Base-by-base conservation (phyloP, 2,888 invertebrate species). In the Pseudococcus viburni region DNA sequence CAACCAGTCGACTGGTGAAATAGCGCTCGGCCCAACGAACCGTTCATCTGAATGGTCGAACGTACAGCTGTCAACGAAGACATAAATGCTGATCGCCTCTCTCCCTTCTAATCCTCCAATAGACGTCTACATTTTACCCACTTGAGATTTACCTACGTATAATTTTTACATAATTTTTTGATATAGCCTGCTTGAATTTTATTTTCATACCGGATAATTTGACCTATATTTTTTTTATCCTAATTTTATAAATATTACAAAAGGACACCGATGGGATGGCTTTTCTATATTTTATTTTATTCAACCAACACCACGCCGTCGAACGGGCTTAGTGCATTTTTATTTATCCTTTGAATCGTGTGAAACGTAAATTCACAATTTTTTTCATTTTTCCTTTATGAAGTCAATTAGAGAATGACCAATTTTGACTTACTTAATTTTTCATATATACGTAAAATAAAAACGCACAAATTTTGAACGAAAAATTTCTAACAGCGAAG, bases 1-100 rank as follows among this genome's bases (percentile, higher is more conserved):
- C 88, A n/a, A 88, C 88, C 84, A 88, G 88, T 85, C 73, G 88
- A 17, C 68, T 88, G 46, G 46, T 73, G 42, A 88, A 88, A 68
- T 88, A 88, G 77, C 33, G 22, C 55, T 84, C 17, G n/a, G 51
- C 33, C 8, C 51, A 15, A 12, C 26, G 39, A 84, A 48, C 48
- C 42, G 51, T 51, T 48, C n/a, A 51, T 15, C 7, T 51, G 33
- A 83, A 48, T 39, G 48, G 48, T 51, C 26, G 33, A 26, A 73
- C 68, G 8, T 73, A 73, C 68, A 73, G 68, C n/a, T 73, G 68
- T 73, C 68, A 73, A 33, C 22, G 68, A 33, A 22, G 33, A 73
- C 68, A 73, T 73, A 73, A 73, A 26, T 73, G 68, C n/a, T 73
- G 12, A 73, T 73, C 12, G 5, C n/a, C 68, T 15, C 12, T 33